Percentiles rank a stretch among this genome's conserved stretches.
These are phyloP conservation scores for Gasterosteus aculeatus DNA, from an alignment of 2,113 vertebrate species.

Conservation along the genomic window DNA sequence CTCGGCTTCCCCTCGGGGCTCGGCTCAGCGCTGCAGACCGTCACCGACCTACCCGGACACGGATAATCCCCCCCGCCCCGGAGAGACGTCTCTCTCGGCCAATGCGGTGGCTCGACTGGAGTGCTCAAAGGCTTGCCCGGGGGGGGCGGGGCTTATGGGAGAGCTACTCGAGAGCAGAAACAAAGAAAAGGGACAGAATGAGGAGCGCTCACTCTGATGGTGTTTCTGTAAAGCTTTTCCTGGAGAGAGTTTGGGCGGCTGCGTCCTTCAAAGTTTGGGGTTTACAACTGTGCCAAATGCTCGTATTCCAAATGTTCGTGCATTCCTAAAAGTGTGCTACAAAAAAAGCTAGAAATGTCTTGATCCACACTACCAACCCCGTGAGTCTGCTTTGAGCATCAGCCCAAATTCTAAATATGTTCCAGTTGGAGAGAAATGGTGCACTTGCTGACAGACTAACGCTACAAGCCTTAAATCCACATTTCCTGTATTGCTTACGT, in stretches of 20 bases:
- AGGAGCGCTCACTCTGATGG: conserved; percentile 17
- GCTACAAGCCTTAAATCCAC: neutral
- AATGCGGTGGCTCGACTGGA: conserved; percentile 45
- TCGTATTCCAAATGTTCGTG: too few relatives aligned
- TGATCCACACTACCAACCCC: neutral
- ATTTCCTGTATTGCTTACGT: neutral
- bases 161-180: neutral
- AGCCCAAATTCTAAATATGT: neutral
- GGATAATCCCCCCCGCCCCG: conserved; percentile 39
- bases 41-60: conserved; percentile 68
- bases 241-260: too few relatives aligned
- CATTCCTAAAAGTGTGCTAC: neutral
- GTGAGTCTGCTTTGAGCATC: neutral
- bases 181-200: too few relatives aligned
- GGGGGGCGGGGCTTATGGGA: neutral
- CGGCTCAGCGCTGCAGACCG: conserved; percentile 46
- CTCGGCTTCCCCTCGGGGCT: conserved; percentile 35
- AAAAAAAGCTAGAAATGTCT: neutral
- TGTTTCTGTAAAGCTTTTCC: neutral
- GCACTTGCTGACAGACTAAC: neutral
- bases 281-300: too few relatives aligned
- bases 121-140: neutral
- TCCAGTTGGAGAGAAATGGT: neutral
- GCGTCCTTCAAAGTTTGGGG: too few relatives aligned
- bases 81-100: conserved; percentile 60